A percentile compares a stretch with the other conserved stretches of the same genome.
Evolutionary conservation across 1,140 invertebrate species (phyloP).

Genomic region (Trichonephila clavipes): DNA sequence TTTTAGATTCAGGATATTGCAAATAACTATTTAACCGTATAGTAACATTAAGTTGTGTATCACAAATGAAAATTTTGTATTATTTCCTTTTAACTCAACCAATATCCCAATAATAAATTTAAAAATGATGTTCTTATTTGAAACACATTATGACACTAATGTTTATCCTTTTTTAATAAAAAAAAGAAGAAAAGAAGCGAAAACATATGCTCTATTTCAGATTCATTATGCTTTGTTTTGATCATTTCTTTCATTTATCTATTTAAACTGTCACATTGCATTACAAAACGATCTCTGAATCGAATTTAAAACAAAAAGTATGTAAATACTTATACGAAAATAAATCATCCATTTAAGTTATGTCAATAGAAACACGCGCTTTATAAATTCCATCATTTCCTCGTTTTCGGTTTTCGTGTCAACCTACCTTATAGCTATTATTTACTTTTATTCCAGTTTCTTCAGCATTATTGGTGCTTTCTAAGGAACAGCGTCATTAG

Average conservation of each 20-base stretch:
- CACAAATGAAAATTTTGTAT: too few species aligned
- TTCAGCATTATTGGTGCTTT: constrained; percentile 5
- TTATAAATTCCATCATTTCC: neutral
- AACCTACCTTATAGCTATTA: constrained; percentile 19
- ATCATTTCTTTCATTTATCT: constrained; percentile 11
- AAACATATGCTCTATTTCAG: neutral
- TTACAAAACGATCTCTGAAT: neutral
- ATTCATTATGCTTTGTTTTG: neutral
- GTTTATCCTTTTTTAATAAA: neutral
- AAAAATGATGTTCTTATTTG: neutral
- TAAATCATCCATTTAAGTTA: constrained; percentile 13
- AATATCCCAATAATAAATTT: neutral
- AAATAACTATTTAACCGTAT: too few species aligned
- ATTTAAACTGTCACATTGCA: neutral
- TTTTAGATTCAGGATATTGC: too few species aligned
- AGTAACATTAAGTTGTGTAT: too few species aligned
- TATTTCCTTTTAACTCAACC: too few species aligned
- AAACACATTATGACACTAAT: neutral
- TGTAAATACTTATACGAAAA: neutral
- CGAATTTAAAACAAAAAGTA: neutral
- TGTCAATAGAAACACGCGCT: constrained; percentile 8
- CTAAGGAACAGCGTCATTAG: constrained; percentile 21
- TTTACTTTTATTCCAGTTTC: constrained; percentile 10
- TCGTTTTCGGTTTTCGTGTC: constrained; percentile 29
- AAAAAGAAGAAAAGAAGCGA: neutral